Percentiles rank a stretch among this genome's conserved stretches.
Conservation (phyloP, 2,113 vertebrate genomes). For the Ceratotherium simum region DNA sequence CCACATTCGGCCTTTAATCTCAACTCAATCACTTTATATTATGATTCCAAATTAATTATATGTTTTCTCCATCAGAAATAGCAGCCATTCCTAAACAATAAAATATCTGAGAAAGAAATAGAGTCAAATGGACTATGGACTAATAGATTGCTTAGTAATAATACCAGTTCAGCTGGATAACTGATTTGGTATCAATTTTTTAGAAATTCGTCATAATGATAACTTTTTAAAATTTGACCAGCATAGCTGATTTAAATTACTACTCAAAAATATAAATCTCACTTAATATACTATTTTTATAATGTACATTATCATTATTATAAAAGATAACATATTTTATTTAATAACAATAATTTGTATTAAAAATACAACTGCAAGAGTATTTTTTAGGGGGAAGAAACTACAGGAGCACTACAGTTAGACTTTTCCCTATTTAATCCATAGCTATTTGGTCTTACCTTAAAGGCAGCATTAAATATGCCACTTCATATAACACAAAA, state of each 20-base stretch:
- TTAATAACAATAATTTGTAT: not conserved
- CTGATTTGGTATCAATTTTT: not conserved
- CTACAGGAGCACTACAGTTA: not conserved
- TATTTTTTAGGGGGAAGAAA: not conserved
- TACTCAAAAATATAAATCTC: conserved; percentile 14
- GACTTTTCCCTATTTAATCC: conserved; percentile 1
- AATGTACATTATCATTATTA: conserved; percentile 23
- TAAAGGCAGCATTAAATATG: not conserved
- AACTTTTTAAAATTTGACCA: not conserved
- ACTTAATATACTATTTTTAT: not conserved
- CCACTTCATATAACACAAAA: not conserved
- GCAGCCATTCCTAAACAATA: not conserved
- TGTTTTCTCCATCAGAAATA: not conserved
- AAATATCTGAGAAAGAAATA: not conserved
- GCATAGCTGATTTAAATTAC: not conserved
- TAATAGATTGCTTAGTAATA: not conserved
- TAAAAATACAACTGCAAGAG: not conserved
- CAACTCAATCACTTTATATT: not conserved
- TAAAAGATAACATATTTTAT: not conserved
- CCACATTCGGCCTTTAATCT: not conserved
- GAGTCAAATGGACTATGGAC: not conserved
- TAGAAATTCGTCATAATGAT: not conserved
- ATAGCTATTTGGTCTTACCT: not conserved
- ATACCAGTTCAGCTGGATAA: not conserved
- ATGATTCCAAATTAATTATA: conserved; percentile 5